phyloP scores from a whole-genome alignment of 2,113 vertebrate genomes.

The Mus spicilegus region DNA sequence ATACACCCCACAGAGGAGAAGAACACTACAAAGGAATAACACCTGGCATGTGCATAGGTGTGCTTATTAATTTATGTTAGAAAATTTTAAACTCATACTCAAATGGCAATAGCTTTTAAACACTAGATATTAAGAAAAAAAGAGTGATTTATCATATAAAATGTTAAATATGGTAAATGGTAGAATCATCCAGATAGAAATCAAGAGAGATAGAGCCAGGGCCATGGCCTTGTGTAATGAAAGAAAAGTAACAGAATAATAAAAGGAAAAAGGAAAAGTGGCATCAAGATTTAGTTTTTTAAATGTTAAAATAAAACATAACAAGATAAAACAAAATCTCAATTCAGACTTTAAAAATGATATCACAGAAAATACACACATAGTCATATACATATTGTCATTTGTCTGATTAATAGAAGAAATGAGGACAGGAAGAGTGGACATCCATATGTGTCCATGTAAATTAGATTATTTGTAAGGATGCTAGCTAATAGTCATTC shows the following conservation, averaged over 20 bases:
- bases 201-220: neutral
- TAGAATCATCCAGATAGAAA: neutral
- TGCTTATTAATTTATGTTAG: neutral
- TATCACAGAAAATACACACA: neutral
- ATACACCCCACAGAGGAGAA: neutral
- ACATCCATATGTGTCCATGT: neutral
- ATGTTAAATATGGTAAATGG: neutral
- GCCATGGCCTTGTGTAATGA: neutral
- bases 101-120: neutral
- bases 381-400: neutral
- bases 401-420: neutral
- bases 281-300: neutral
- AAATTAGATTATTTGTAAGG: neutral
- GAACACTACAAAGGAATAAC: neutral
- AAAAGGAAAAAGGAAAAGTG: neutral
- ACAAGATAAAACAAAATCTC: neutral
- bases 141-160: neutral
- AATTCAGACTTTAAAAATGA: neutral
- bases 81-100: neutral
- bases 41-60: neutral
- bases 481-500: neutral
- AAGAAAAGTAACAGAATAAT: conserved; percentile 6
- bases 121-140: neutral
- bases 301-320: neutral
- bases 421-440: neutral